Evolutionary conservation across 2,113 vertebrate genomes (phyloP).

Genomic region (Dolichotis patagonum): DNA sequence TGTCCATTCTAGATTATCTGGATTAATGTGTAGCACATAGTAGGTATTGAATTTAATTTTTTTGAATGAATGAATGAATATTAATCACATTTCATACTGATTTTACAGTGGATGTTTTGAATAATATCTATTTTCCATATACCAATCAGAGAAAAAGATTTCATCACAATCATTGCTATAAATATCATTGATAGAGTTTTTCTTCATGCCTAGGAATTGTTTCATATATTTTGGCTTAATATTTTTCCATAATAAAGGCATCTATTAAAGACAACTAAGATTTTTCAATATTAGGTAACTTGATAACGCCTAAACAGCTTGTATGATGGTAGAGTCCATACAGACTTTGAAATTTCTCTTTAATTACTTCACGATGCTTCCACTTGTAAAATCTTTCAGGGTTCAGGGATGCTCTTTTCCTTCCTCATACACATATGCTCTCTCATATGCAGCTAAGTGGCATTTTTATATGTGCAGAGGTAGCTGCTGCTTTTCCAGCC

Average conservation of each 20-base stretch:
- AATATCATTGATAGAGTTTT: not conserved
- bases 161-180: not conserved
- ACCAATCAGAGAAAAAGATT: not conserved
- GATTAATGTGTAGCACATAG: not conserved
- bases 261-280: not conserved
- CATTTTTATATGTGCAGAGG: constrained; percentile 47
- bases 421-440: not conserved
- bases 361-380: not conserved
- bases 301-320: not conserved
- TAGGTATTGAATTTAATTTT: not conserved
- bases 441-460: not conserved
- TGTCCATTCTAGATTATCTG: not conserved
- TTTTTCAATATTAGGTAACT: not conserved
- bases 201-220: not conserved
- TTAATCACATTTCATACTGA: not conserved
- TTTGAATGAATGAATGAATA: not conserved
- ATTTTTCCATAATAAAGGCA: not conserved
- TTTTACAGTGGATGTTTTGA: not conserved
- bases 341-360: not conserved
- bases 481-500: not conserved
- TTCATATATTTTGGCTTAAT: not conserved
- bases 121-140: not conserved
- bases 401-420: not conserved
- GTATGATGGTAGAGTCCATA: not conserved
- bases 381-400: not conserved